Base-by-base conservation (phyloP, 2,888 invertebrate species). In the Julus scanicus region DNA sequence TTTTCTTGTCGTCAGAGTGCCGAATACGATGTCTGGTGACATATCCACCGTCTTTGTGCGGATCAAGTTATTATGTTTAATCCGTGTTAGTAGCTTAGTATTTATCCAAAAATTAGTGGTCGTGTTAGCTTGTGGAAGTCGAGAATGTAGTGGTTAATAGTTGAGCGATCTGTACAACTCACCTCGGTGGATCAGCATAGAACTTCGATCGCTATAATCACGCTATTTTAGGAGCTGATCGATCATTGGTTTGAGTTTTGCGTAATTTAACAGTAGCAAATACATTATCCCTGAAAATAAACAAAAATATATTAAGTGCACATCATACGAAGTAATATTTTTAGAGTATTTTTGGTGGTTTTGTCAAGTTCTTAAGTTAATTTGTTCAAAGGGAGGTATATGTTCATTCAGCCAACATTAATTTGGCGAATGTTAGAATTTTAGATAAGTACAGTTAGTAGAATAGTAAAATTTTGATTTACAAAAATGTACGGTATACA, bases 251-350 rank as follows among this genome's bases (percentile, higher is more conserved):
- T 44, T 86, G 57, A 20, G 84, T 88, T 44, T 89, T 89, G 92
- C 96, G 94, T 92, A 97, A 94, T 94, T 97, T 97, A 92, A 97
- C 96, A 89, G 97, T 97, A 89, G 97, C 96, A 92, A 97, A 97
- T 92, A 96, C 95, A 92, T 96, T 96, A 91, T 95, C 95, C 94
- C 96, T 97, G 95, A 90, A 93, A 93, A 92, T 90, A 90, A 91
- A 92, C 9, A 29, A 71, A 71, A 39, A 71, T 37, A 8, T 71
- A 29, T 29, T 29, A 29, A 29, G 29, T 29, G 0, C 29, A 29
- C 29, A 29, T 29, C 29, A 29, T 29, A 29, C 1, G 29, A 29
- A 29, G 29, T 29, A 29, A 29, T 29, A 1, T 29, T 29, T 29
- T 29, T 29, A 29, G 29, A 29, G 29, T 29, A 29, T 29, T 29